These are phyloP conservation scores for Sibirionetta formosa DNA, from an alignment of 2,797 vertebrate species.

Conservation along the genomic window DNA sequence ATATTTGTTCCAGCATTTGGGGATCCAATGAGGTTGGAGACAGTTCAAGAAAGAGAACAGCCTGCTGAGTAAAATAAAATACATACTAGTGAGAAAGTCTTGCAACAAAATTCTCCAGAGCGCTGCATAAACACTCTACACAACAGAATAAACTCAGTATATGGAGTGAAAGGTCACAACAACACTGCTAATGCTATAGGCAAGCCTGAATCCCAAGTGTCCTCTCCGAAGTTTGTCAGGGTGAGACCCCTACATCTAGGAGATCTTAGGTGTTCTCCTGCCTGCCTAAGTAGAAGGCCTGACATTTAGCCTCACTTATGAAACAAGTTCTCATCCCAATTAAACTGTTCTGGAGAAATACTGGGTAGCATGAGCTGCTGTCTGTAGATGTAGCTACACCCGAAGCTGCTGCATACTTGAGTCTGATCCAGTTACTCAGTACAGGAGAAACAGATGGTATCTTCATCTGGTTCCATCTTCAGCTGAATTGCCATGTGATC, in stretches of 20 bases:
- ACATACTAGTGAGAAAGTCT: neutral
- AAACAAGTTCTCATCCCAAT: neutral
- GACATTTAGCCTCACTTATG: neutral
- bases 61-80: neutral
- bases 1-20: neutral
- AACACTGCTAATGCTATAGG: neutral
- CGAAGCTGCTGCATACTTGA: slow-evolving; percentile 44
- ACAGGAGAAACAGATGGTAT: slow-evolving; percentile 60
- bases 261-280: neutral
- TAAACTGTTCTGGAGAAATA: slow-evolving; percentile 29
- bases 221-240: neutral
- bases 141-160: neutral
- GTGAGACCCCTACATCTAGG: neutral
- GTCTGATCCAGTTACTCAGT: slow-evolving; percentile 50
- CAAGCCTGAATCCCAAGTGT: neutral
- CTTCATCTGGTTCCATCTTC: slow-evolving; percentile 48
- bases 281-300: neutral
- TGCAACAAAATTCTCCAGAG: neutral
- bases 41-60: neutral
- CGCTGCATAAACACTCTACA: neutral
- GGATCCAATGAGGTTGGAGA: neutral
- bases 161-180: neutral
- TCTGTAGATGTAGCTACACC: slow-evolving; percentile 22
- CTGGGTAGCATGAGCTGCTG: slow-evolving; percentile 8
- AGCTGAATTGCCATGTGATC: slow-evolving; percentile 25